Base-by-base conservation (phyloP, 1,140 invertebrate species). In the Diabrotica virgifera region DNA sequence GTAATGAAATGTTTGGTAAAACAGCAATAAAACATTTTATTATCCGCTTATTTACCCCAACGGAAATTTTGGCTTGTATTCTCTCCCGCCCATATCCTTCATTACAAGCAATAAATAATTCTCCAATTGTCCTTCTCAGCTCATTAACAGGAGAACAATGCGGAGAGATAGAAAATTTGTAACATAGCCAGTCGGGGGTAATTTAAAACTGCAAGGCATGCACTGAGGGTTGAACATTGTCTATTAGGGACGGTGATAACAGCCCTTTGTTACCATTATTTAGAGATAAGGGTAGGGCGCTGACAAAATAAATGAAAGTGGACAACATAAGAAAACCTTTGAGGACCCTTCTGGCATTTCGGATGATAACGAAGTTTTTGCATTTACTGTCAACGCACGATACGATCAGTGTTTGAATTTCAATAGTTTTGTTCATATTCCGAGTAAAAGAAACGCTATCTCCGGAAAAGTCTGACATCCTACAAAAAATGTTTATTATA, bases 151-250 rank as follows among this genome's bases (percentile, higher is more conserved):
- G n/a, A 36, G 36, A 58, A 58, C 56, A 37, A 58, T 58, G 56
- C 56, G 56, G 56, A 36, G 56, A 58, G 12, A 58, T 37, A 35
- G 56, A 40, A 58, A 58, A 37, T 58, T 58, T 58, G 56, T 58
- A 37, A 58, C 38, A 58, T 58, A 37, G 56, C n/a, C 56, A 24
- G 24, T 24, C 24, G 24, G 24, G 56, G 56, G 56, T 58, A 58
- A 58, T 58, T 58, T 40, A 58, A 58, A 58, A 58, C 36, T 58
- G 56, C 56, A 40, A 58, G 56, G 56, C 56, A 58, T 58, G 56
- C 56, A 58, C 56, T 58, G 38, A 36, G 56, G 56, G 56, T 58
- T 58, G 36, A 35, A 40, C 13, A 55, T 24, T 58, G 56, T 58
- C 56, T 58, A 58, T 58, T 58, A 58, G 56, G 24, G 56, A n/a